Evolutionary conservation across 2,888 invertebrate species (phyloP).

Genomic region (Mythimna albipuncta): DNA sequence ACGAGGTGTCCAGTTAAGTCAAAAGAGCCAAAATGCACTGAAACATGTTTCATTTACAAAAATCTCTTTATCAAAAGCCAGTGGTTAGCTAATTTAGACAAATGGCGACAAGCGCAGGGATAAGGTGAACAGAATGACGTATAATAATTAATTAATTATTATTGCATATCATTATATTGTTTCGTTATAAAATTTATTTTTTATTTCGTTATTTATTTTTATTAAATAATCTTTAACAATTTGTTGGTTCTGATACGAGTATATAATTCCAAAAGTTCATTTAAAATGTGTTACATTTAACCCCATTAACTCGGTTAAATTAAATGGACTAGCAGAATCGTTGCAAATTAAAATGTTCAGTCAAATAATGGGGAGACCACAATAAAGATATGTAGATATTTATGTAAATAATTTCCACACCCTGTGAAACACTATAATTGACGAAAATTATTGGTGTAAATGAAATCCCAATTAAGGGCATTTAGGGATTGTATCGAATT

Average conservation of each 20-base stretch:
- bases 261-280: conserved; percentile 57
- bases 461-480: conserved; percentile 76
- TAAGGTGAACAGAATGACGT: conserved; percentile 48
- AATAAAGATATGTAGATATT: conserved; percentile 81
- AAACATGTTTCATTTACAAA: conserved; percentile 58
- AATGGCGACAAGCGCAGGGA: conserved; percentile 58
- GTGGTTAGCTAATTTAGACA: conserved; percentile 55
- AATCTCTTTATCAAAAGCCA: conserved; percentile 61
- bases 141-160: conserved; percentile 42
- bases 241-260: conserved; percentile 65
- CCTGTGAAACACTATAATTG: conserved; percentile 89
- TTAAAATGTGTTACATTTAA: conserved; percentile 61
- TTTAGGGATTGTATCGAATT: conserved; percentile 70
- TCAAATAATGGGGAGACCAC: conserved; percentile 58
- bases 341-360: conserved; percentile 53
- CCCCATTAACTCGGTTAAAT: conserved; percentile 51
- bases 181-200: conserved; percentile 60
- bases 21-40: conserved; percentile 43
- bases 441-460: conserved; percentile 87
- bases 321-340: conserved; percentile 51
- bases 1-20: conserved; percentile 34
- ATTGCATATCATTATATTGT: conserved; percentile 48
- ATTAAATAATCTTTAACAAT: conserved; percentile 61
- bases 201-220: conserved; percentile 55
- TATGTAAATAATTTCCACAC: conserved; percentile 82